phyloP scores from a whole-genome alignment of 2,113 vertebrate species.

The Zeus faber region DNA sequence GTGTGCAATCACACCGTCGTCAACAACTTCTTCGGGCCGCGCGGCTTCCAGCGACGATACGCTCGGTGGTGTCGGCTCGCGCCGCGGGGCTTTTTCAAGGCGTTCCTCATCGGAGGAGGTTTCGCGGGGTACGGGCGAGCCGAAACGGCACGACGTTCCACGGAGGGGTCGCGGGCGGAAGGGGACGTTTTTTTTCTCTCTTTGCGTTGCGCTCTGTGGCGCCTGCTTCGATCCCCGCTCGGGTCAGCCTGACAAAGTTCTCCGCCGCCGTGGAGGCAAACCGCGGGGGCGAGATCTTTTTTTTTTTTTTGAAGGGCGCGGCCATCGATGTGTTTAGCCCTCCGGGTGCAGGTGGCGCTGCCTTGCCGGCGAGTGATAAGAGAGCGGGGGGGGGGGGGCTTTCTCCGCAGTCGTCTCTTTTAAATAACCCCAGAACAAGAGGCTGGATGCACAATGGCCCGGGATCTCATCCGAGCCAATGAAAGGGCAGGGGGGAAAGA shows the following conservation, averaged over 20 bases:
- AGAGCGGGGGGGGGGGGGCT: slow-evolving; percentile 28
- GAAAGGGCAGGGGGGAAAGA: background rate
- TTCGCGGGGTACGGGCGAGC: too few relatives aligned
- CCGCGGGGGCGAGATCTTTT: slow-evolving; percentile 33
- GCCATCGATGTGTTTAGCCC: slow-evolving; percentile 54
- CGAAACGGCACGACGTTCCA: too few relatives aligned
- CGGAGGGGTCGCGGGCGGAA: too few relatives aligned
- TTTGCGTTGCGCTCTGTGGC: too few relatives aligned
- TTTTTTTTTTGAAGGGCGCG: slow-evolving; percentile 58
- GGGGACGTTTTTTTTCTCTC: too few relatives aligned
- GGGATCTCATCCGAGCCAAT: slow-evolving; percentile 56
- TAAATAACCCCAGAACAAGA: slow-evolving; percentile 59
- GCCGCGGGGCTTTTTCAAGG: too few relatives aligned
- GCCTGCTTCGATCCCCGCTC: too few relatives aligned
- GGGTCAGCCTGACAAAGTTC: too few relatives aligned
- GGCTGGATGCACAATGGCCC: slow-evolving; percentile 53
- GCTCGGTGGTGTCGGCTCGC: too few relatives aligned
- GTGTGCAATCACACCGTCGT: background rate
- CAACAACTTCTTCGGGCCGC: too few relatives aligned
- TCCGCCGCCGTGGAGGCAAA: background rate
- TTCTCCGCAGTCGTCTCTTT: slow-evolving; percentile 59
- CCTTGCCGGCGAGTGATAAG: slow-evolving; percentile 67
- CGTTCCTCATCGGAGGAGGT: too few relatives aligned
- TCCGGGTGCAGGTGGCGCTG: slow-evolving; percentile 54
- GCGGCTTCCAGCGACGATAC: too few relatives aligned